Conservation (phyloP, 2,113 vertebrate species). For the Athene cunicularia region DNA sequence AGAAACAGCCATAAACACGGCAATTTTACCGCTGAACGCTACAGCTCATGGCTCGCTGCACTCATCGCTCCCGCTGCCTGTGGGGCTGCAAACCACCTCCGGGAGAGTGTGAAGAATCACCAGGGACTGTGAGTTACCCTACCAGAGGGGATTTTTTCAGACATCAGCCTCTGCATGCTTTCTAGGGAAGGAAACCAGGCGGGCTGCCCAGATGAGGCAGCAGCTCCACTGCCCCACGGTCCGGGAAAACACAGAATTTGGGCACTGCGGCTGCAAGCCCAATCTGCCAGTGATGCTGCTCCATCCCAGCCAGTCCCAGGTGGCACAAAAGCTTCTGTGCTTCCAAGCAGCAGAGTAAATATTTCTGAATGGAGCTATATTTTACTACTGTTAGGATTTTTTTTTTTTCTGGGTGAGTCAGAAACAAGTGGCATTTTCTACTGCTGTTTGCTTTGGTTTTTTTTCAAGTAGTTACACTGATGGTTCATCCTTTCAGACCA, state of each 20-base stretch:
- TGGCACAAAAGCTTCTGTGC: background rate
- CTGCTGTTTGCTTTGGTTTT: background rate
- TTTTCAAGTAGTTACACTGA: background rate
- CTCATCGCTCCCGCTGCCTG: background rate
- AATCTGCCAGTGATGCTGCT: background rate
- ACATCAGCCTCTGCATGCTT: background rate
- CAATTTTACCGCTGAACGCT: background rate
- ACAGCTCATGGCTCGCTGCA: background rate
- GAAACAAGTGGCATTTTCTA: constrained; percentile 6
- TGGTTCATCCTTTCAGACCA: background rate
- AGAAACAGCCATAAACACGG: background rate
- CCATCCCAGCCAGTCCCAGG: background rate
- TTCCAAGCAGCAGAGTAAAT: background rate
- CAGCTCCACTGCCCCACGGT: accelerated
- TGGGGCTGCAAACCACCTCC: background rate
- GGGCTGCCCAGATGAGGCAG: background rate
- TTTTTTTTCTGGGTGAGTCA: background rate
- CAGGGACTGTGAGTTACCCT: background rate
- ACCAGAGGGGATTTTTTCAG: background rate
- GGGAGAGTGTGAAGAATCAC: background rate
- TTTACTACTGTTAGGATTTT: background rate
- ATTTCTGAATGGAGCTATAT: background rate
- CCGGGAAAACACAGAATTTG: background rate
- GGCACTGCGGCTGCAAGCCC: accelerated
- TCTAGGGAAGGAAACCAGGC: background rate